Conservation (phyloP, 2,797 vertebrate species). For the Fistularia commersonii region DNA sequence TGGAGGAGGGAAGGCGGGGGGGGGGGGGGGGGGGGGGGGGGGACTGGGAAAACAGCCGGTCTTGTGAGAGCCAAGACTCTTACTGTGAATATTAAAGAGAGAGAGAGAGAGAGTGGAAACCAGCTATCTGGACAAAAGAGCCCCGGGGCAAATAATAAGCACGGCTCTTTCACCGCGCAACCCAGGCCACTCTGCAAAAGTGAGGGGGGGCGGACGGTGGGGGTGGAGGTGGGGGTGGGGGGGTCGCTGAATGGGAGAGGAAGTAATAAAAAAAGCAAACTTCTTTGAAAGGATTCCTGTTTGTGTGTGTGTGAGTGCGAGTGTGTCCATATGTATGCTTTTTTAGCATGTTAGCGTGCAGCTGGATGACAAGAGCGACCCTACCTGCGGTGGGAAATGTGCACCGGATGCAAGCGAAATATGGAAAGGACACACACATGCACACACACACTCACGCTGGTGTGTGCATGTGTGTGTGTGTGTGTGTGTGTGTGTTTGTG, state of each 20-base stretch:
- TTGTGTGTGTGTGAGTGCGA: slow-evolving; percentile 50
- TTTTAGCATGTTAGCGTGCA: slow-evolving; percentile 35
- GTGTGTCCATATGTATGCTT: slow-evolving; percentile 32
- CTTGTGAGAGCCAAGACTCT: slow-evolving; percentile 75
- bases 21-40: slow-evolving; percentile 24
- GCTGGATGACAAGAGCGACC: slow-evolving; percentile 32
- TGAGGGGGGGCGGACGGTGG: too few species aligned
- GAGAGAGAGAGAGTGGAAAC: slow-evolving; percentile 46
- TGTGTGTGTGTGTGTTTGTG: too few species aligned
- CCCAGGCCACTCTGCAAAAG: slow-evolving; percentile 72
- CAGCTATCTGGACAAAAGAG: slow-evolving; percentile 73
- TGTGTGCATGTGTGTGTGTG: too few species aligned
- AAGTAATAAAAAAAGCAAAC: slow-evolving; percentile 81
- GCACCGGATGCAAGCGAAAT: too few species aligned
- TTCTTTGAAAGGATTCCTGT: slow-evolving; percentile 72
- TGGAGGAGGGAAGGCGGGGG: not conserved
- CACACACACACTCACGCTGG: too few species aligned
- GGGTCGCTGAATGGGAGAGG: slow-evolving; percentile 76
- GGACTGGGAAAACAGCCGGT: slow-evolving; percentile 67
- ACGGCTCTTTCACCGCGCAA: slow-evolving; percentile 71
- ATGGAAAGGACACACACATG: too few species aligned
- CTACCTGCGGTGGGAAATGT: slow-evolving; percentile 31
- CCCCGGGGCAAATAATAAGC: slow-evolving; percentile 70
- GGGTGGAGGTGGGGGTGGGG: too few species aligned
- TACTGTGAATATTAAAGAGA: slow-evolving; percentile 84